Evolutionary conservation across 2,113 vertebrate genomes (phyloP), one percentile per base, ranked within the genome.

Genomic region (Eulemur macaco): DNA sequence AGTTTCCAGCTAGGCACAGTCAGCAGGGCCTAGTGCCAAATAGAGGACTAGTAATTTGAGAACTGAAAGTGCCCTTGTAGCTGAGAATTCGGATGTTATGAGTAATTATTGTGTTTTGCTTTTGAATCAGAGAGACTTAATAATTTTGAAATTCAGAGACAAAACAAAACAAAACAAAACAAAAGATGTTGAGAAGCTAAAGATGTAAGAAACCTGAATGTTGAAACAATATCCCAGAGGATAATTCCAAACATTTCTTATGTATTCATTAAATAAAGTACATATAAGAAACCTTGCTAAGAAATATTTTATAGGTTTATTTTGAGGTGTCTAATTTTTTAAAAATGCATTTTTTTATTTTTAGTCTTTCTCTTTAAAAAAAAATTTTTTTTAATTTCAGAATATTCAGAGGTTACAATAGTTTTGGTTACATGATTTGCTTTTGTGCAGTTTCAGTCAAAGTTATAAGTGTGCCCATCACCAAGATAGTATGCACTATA

Each of bases 121-220:
- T 89, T 47, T 93, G 52, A 88, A 69, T 95, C 31, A 63, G 18
- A 50, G 42, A 71, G 23, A 54, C 56, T 74, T 63, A 66, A 83
- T 69, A 17, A 23, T 63, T 91, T 95, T 89, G 37, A 96, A 94
- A 94, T 84, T 83, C 20, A 93, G 56, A 95, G 50, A 27, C 29
- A 63, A 27, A 27, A 27, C 8, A 25, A 29, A 52, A 52, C 12
- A 52, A 78, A 81, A 63, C 82, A 68, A 82, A 7, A 3, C 34
- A 86, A 37, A 58, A 74, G 6, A 86, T 87, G 39, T 71, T 3
- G 37, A 69, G 23, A 96, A 81, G 31, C 29, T 90, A 86, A 90
- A 90, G 6, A 39, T n/a, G 39, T 2, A 76, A 90, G 58, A 71
- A 93, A 74, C 60, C 20, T n/a, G 50, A 56, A 81, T 60, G 52